Base-by-base conservation (phyloP, 2,113 vertebrate genomes). In the Pseudopodoces humilis region DNA sequence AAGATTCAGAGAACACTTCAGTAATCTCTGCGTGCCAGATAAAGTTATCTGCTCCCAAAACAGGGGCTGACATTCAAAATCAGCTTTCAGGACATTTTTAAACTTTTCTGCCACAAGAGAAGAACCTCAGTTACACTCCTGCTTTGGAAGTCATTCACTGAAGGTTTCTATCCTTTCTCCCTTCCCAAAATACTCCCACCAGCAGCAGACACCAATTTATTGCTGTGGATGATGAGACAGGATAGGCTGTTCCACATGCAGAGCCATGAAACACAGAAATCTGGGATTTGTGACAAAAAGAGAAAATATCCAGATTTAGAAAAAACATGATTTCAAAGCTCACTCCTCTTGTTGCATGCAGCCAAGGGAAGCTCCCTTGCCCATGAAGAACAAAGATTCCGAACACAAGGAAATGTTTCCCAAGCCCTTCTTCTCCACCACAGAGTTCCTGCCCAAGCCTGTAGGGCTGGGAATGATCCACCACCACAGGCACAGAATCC, bases 161-260 rank as follows among this genome's bases (percentile, higher is more conserved):
- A 24, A 20, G 12, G 7, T n/a, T 70, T 31, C 55, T n/a, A 3
- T 9, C 52, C 25, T 41, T 37, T 37, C 33, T 27, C 20, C 20
- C 52, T 35, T 44, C 63, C 59, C 46, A 33, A 64, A 81, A 63
- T 2, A 18, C 7, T 75, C 33, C 70, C 35, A 58, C 2, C 14
- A 64, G 62, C 6, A 0, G 10, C 18, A 58, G 21, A 30, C 6
- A 79, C 25, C 24, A 50, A 1, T 15, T 44, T 4, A 5, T 0
- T 30, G 33, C 15, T 11, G 27, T 22, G 31, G 46, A 20, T 46
- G 28, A 28, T 6, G 24, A 4, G 22, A 55, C 3, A 46, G 41
- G 39, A 52, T 10, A 11, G 49, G 37, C 39, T 30, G 33, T 24
- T 52, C 23, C 76, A 24, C 0, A 0, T 8, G 59, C 47, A 24